phyloP scores from a whole-genome alignment of 2,888 invertebrate genomes.

The Cybosia mesomella region DNA sequence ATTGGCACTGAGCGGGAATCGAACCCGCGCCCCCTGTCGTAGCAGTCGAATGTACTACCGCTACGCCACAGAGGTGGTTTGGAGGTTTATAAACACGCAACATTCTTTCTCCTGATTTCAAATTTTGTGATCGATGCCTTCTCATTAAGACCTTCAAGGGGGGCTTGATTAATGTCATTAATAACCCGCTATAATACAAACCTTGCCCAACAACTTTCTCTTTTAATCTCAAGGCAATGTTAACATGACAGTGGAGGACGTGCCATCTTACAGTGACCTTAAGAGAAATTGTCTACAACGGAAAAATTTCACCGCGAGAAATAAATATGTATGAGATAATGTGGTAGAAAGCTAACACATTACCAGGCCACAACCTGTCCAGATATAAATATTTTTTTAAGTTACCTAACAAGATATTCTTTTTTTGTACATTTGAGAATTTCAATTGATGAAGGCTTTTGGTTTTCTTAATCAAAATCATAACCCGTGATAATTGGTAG shows the following conservation, averaged over 20 bases:
- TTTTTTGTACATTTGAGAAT: not conserved
- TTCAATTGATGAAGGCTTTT: not conserved
- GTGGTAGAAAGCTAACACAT: conserved; percentile 17
- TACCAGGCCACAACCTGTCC: conserved; percentile 6
- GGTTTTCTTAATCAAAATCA: not conserved
- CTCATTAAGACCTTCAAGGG: not conserved
- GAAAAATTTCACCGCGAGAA: conserved; percentile 22
- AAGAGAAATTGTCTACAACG: conserved; percentile 37
- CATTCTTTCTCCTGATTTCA: not conserved
- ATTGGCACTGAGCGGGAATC: too few relatives aligned
- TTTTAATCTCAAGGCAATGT: conserved; percentile 29
- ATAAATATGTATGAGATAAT: conserved; percentile 14
- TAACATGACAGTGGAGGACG: conserved; percentile 32
- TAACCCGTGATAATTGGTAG: not conserved
- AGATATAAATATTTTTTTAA: not conserved
- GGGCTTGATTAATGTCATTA: not conserved
- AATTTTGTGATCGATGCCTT: not conserved
- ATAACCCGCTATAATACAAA: conserved; percentile 19
- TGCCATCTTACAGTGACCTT: conserved; percentile 23
- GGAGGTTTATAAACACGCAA: too few relatives aligned
- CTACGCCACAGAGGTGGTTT: too few relatives aligned
- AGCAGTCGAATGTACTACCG: too few relatives aligned
- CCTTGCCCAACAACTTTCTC: conserved; percentile 43
- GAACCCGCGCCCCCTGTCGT: too few relatives aligned
- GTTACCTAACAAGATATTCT: not conserved